These are phyloP conservation scores for Neodon shergylaensis DNA, from an alignment of 2,113 vertebrate genomes.

Conservation along the genomic window DNA sequence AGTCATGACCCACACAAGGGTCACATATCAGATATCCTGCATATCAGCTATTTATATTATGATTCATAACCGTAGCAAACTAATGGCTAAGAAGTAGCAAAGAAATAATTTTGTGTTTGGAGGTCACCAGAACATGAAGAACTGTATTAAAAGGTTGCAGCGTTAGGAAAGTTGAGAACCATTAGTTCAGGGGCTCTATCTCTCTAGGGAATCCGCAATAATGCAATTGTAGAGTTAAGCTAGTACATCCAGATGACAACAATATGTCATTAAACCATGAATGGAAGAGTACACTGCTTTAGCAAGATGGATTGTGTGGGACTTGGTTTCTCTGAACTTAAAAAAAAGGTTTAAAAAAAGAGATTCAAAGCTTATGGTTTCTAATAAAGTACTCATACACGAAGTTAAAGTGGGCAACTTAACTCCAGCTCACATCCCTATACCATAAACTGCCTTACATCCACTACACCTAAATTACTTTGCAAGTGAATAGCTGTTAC, in stretches of 20 bases:
- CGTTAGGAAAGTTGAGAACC: background rate
- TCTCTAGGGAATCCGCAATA: background rate
- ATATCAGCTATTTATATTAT: background rate
- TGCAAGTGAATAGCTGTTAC: conserved; percentile 49
- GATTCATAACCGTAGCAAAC: background rate
- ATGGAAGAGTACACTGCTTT: background rate
- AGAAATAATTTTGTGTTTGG: background rate
- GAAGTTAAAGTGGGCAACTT: conserved; percentile 31
- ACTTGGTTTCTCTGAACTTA: conserved; percentile 21
- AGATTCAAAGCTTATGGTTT: background rate
- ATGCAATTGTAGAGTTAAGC: background rate
- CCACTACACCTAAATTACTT: conserved; percentile 23
- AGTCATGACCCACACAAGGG: background rate
- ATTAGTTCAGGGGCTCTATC: background rate
- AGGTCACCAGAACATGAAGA: background rate
- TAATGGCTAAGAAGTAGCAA: background rate
- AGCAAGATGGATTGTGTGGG: background rate
- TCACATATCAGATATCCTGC: background rate
- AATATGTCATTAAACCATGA: background rate
- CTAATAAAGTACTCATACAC: background rate
- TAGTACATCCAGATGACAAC: background rate
- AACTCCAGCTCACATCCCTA: background rate
- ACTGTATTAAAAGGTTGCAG: background rate
- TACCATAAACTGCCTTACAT: conserved; percentile 34
- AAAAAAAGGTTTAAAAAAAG: background rate